Conservation (phyloP, 1,140 invertebrate genomes). For the Cepaea nemoralis region DNA sequence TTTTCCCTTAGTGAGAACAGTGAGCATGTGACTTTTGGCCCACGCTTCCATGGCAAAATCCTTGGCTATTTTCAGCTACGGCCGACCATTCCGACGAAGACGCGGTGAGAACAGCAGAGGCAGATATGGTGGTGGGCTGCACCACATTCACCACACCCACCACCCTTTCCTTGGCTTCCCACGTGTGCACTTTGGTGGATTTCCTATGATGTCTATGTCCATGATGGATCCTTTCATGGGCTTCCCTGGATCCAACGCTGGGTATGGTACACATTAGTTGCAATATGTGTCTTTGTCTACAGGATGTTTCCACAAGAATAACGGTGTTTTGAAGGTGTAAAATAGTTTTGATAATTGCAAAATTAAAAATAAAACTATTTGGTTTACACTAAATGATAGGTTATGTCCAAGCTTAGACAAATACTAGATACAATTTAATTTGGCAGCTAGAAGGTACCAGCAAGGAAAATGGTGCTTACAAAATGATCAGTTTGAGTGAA, state of each 20-base stretch:
- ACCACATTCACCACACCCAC: constrained; percentile 25
- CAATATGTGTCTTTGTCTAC: background rate
- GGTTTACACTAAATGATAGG: too few species aligned
- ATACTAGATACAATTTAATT: too few species aligned
- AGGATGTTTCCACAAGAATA: too few species aligned
- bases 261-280: background rate
- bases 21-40: background rate
- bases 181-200: constrained; percentile 25
- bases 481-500: too few species aligned
- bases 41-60: background rate
- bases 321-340: too few species aligned
- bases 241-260: constrained; percentile 16
- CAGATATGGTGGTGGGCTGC: background rate
- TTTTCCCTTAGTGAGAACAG: too few species aligned
- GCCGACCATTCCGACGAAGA: constrained; percentile 18
- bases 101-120: constrained; percentile 23
- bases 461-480: too few species aligned
- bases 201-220: background rate
- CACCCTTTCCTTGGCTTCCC: constrained; percentile 30
- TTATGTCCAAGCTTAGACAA: too few species aligned
- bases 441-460: too few species aligned
- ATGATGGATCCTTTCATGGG: constrained; percentile 31
- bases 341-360: too few species aligned
- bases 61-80: constrained; percentile 26
- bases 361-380: too few species aligned